Conservation (phyloP, 2,797 vertebrate species). For the Alca torda region DNA sequence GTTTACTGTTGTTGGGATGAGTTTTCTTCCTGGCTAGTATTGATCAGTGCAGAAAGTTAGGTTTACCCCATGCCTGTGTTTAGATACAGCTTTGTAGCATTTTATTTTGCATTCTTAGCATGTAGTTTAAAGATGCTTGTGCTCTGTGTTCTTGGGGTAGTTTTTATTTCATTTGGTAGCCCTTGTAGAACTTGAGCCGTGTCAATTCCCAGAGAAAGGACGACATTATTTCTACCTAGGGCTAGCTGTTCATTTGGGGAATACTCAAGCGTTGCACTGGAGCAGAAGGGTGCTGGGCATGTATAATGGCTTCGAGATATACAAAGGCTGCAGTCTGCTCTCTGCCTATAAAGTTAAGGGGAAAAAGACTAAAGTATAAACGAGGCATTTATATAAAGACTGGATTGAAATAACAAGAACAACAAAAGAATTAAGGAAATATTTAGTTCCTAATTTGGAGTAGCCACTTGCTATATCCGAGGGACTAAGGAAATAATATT, state of each 20-base stretch:
- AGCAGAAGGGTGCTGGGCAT: not conserved
- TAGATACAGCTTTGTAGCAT: not conserved
- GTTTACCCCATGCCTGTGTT: not conserved
- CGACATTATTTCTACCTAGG: not conserved
- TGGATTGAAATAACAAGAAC: not conserved
- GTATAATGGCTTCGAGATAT: not conserved
- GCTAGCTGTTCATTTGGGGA: not conserved
- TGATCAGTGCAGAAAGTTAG: not conserved
- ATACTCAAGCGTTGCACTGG: not conserved
- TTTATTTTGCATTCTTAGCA: not conserved
- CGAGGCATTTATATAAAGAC: not conserved
- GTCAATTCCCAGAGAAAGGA: not conserved
- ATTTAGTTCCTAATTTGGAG: too few relatives aligned
- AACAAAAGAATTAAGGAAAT: not conserved
- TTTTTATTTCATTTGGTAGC: not conserved
- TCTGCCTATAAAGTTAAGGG: not conserved
- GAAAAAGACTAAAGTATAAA: not conserved
- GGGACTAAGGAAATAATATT: too few relatives aligned
- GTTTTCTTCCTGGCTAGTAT: not conserved
- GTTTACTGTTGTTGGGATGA: not conserved
- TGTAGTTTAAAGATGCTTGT: not conserved
- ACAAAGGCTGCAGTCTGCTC: not conserved
- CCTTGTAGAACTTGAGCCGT: not conserved
- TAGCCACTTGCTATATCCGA: too few relatives aligned
- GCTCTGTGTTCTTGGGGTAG: not conserved